phyloP scores from a whole-genome alignment of 2,797 vertebrate genomes.

The Myoxocephalus aenaeus region DNA sequence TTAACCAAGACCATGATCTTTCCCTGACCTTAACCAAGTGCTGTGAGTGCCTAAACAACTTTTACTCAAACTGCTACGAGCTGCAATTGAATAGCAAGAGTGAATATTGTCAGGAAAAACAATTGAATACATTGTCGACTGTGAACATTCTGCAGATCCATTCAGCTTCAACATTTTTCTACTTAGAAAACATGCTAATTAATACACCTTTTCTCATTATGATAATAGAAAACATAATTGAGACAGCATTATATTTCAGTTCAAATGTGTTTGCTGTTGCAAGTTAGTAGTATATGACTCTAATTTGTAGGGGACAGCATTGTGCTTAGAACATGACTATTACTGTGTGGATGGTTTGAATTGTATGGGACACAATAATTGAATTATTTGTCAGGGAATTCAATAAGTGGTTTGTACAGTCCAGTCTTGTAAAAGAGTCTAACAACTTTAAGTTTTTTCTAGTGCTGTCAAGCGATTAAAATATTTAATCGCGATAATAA shows the following conservation, averaged over 20 bases:
- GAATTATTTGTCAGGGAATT: neutral
- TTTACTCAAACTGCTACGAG: no score
- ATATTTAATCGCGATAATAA: no score
- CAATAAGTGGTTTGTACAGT: neutral
- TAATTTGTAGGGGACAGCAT: neutral
- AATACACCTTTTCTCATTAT: conserved; percentile 5
- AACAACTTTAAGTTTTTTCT: conserved; percentile 9
- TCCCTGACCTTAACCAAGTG: no score
- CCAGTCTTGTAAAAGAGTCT: neutral
- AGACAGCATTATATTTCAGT: neutral
- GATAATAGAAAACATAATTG: neutral
- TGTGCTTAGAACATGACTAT: neutral
- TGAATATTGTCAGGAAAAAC: neutral
- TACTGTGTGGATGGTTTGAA: neutral
- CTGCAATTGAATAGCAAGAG: neutral
- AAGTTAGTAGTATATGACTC: neutral
- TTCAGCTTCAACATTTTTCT: neutral
- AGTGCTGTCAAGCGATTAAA: no score
- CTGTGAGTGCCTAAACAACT: no score
- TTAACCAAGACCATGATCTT: neutral
- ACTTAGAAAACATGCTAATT: conserved; percentile 2
- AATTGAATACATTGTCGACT: neutral
- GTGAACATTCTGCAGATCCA: neutral
- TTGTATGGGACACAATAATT: neutral
- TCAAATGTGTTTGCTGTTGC: neutral